These are phyloP conservation scores for Oncopodura yosiiana DNA, from an alignment of 1,140 invertebrate species.

Conservation along the genomic window DNA sequence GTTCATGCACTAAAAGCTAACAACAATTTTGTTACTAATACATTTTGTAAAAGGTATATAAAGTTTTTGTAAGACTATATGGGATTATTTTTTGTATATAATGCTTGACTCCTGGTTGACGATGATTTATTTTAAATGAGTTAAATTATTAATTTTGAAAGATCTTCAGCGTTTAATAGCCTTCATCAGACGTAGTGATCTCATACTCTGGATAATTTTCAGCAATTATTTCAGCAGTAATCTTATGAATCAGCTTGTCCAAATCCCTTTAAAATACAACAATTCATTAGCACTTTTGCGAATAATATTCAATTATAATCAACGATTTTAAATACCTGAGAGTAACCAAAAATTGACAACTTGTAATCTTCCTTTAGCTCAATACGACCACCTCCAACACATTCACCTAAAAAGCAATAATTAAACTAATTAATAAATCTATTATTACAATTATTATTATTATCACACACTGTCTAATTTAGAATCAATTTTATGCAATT, in stretches of 20 bases:
- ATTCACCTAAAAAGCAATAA: slow-evolving; percentile 54
- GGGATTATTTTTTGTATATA: too few species aligned
- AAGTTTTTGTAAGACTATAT: too few species aligned
- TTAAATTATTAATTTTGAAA: too few species aligned
- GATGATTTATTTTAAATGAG: too few species aligned
- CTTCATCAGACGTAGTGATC: slow-evolving; percentile 69
- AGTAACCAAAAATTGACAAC: slow-evolving; percentile 78
- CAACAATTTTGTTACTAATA: too few species aligned
- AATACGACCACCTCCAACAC: slow-evolving; percentile 75
- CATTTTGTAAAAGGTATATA: too few species aligned
- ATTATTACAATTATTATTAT: not conserved
- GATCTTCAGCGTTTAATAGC: too few species aligned
- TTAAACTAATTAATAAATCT: slow-evolving; percentile 13
- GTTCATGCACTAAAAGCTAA: too few species aligned
- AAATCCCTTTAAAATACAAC: slow-evolving; percentile 51
- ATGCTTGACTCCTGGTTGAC: too few species aligned
- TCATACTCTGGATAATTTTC: slow-evolving; percentile 61
- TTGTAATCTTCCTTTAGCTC: slow-evolving; percentile 59
- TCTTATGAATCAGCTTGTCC: slow-evolving; percentile 73
- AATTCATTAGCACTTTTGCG: not conserved
- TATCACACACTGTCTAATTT: too few species aligned
- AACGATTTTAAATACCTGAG: slow-evolving; percentile 48
- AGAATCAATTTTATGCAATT: not conserved
- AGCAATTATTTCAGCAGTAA: slow-evolving; percentile 61
- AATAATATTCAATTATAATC: not conserved